phyloP scores from a whole-genome alignment of 37 sponge, comb jelly and placozoan genomes.

The Cliona cf. orientalis region DNA sequence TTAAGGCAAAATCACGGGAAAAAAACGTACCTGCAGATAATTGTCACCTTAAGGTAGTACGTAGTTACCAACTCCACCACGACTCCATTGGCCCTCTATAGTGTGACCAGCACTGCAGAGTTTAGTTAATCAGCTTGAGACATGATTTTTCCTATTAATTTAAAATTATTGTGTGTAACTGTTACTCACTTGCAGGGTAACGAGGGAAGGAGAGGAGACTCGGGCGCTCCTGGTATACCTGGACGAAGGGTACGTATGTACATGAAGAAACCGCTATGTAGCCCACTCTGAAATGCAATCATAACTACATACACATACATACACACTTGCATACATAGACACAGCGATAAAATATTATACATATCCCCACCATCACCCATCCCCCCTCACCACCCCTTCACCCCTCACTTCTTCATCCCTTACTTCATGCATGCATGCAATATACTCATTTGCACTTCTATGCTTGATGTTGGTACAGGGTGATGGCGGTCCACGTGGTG shows the following conservation, averaged over 20 bases:
- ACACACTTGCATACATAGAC: no score
- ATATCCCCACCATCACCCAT: no score
- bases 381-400: not conserved
- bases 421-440: not conserved
- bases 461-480: slow-evolving; percentile 41
- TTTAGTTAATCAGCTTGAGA: no score
- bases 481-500: slow-evolving; percentile 51
- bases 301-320: no score
- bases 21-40: no score
- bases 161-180: not conserved
- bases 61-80: no score
- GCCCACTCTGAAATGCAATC: no score
- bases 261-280: no score
- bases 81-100: not conserved
- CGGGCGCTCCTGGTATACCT: slow-evolving; percentile 26
- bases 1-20: no score
- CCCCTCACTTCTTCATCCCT: not conserved
- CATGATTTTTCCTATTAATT: not conserved
- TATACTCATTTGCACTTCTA: not conserved
- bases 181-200: not conserved
- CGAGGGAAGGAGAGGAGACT: slow-evolving; percentile 9
- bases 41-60: no score
- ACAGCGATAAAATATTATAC: no score
- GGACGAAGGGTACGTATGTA: slow-evolving; percentile 39
- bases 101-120: not conserved